phyloP scores from a whole-genome alignment of 2,888 invertebrate species.

The Pseudococcus longispinus region DNA sequence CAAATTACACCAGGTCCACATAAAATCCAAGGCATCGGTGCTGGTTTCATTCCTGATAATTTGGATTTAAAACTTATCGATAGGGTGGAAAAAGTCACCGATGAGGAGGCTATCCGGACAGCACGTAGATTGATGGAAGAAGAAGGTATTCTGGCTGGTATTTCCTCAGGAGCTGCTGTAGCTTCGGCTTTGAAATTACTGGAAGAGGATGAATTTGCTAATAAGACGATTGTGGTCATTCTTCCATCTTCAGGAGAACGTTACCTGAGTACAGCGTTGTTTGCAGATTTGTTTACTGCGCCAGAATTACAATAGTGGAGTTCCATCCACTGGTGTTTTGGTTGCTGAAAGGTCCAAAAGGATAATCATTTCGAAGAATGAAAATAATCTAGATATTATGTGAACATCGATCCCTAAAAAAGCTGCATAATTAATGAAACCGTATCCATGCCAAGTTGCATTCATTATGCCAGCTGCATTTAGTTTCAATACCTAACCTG shows the following conservation, averaged over 20 bases:
- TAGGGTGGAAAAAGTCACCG: background rate
- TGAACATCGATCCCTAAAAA: background rate
- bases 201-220: background rate
- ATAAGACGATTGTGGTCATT: background rate
- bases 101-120: constrained; percentile 20
- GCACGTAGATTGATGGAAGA: background rate
- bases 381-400: background rate
- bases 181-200: constrained; percentile 42
- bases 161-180: constrained; percentile 48
- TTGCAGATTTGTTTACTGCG: background rate
- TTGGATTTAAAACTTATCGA: constrained; percentile 40
- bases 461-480: too few relatives aligned
- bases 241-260: background rate
- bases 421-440: background rate
- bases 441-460: too few relatives aligned
- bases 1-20: constrained; percentile 7
- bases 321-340: too few relatives aligned
- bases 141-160: constrained; percentile 52
- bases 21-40: constrained; percentile 42
- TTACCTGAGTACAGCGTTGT: background rate
- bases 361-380: background rate
- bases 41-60: constrained; percentile 41
- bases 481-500: too few relatives aligned
- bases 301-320: background rate
- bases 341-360: too few relatives aligned